Evolutionary conservation across 2,797 vertebrate genomes (phyloP).

Genomic region (Oryzias sinensis): DNA sequence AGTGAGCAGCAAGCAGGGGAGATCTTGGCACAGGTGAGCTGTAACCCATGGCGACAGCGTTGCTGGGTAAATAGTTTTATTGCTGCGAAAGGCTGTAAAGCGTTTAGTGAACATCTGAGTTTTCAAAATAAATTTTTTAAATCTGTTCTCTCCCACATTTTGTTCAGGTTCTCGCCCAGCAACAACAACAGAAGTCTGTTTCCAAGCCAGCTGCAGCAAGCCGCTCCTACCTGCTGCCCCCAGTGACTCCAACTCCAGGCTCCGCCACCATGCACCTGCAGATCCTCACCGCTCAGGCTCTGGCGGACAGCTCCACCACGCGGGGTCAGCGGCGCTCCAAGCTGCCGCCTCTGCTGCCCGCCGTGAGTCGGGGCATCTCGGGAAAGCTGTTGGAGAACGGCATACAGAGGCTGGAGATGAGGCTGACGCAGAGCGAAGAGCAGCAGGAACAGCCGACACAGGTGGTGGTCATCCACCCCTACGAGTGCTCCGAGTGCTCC

Average conservation of each 20-base stretch:
- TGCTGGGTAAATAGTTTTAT: no score
- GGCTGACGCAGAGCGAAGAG: slow-evolving; percentile 52
- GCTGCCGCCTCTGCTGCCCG: slow-evolving; percentile 59
- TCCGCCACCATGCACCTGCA: slow-evolving; percentile 83
- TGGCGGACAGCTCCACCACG: slow-evolving; percentile 69
- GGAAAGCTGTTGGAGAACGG: slow-evolving; percentile 65
- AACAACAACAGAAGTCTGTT: slow-evolving; percentile 59
- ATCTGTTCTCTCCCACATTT: slow-evolving; percentile 11
- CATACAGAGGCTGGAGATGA: slow-evolving; percentile 67
- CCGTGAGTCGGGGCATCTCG: slow-evolving; percentile 26
- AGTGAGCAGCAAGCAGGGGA: slow-evolving; percentile 83
- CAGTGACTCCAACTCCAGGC: slow-evolving; percentile 64
- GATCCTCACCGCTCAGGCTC: slow-evolving; percentile 81
- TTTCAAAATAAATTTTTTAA: not conserved
- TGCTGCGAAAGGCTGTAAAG: not conserved
- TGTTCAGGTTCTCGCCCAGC: slow-evolving; percentile 74
- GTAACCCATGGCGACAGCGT: no score
- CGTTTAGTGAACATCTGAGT: no score
- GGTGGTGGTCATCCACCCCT: slow-evolving; percentile 82
- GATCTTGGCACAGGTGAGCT: slow-evolving; percentile 79
- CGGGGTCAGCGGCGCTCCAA: slow-evolving; percentile 59
- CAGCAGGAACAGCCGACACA: slow-evolving; percentile 48
- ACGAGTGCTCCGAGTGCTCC: slow-evolving; percentile 90
- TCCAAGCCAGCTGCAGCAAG: slow-evolving; percentile 45
- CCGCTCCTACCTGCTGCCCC: slow-evolving; percentile 64